Evolutionary conservation across 1,140 invertebrate species (phyloP).

Genomic region (Galleria mellonella): DNA sequence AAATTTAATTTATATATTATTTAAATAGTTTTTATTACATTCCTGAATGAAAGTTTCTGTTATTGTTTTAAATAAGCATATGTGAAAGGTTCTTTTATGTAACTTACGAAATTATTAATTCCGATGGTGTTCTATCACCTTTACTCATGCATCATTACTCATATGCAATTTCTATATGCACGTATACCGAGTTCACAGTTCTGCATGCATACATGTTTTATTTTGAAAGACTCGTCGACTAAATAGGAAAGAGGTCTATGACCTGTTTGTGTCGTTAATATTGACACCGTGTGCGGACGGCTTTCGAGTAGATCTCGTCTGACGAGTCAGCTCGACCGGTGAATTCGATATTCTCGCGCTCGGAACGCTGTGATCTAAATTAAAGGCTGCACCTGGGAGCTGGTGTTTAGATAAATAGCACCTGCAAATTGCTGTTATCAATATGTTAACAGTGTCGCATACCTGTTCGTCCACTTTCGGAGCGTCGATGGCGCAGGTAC

Average conservation of each 20-base stretch:
- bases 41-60: too few species aligned
- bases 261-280: conserved; percentile 17
- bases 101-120: conserved; percentile 3
- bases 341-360: conserved; percentile 12
- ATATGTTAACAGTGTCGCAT: conserved; percentile 65
- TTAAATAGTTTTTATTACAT: too few species aligned
- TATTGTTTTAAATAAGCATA: too few species aligned
- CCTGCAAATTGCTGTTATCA: conserved; percentile 55
- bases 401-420: conserved; percentile 18
- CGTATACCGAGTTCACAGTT: conserved; percentile 10
- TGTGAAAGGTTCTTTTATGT: too few species aligned
- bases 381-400: conserved; percentile 3
- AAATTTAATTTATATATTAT: too few species aligned
- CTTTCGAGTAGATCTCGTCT: conserved; percentile 26
- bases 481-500: conserved; percentile 55
- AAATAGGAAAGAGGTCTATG: conserved; percentile 26
- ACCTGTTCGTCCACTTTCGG: conserved; percentile 71
- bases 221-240: conserved; percentile 11
- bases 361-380: conserved; percentile 16
- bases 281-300: conserved; percentile 19
- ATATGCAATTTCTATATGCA: conserved; percentile 23
- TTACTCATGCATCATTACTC: conserved; percentile 28
- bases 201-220: conserved; percentile 12
- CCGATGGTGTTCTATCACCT: conserved; percentile 23
- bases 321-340: conserved; percentile 17